phyloP scores from a whole-genome alignment of 1,140 invertebrate genomes.

The Euglossa dilemma region DNA sequence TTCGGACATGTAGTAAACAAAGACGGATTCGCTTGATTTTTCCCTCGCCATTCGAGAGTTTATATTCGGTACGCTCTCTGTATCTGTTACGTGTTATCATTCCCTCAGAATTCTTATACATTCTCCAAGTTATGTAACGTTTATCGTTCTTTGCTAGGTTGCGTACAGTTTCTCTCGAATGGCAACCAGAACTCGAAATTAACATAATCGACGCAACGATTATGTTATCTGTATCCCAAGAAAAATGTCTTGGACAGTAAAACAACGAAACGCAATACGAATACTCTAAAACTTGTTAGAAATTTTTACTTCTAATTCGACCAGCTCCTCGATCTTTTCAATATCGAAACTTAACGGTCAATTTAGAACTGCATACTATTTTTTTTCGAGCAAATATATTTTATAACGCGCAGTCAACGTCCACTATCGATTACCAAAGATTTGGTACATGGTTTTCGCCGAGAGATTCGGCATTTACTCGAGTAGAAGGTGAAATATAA shows the following conservation, averaged over 20 bases:
- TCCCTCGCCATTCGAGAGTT: too few species aligned
- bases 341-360: too few species aligned
- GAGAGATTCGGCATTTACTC: too few species aligned
- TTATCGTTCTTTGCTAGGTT: neutral
- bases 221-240: neutral
- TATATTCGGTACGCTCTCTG: neutral
- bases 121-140: neutral
- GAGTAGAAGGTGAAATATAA: too few species aligned
- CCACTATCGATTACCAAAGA: too few species aligned
- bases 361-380: too few species aligned
- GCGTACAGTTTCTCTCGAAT: neutral
- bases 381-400: too few species aligned
- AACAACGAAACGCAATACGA: neutral
- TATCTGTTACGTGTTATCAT: neutral
- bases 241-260: neutral
- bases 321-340: too few species aligned
- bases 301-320: too few species aligned
- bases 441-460: too few species aligned
- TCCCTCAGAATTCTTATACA: neutral
- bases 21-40: neutral
- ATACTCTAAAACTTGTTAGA: neutral
- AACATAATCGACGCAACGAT: neutral
- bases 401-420: too few species aligned
- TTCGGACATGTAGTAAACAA: neutral
- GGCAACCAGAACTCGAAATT: neutral